A percentile compares a stretch with the other conserved stretches of the same genome.
Conservation (phyloP, 2,797 vertebrate species). For the Babyrousa celebensis region DNA sequence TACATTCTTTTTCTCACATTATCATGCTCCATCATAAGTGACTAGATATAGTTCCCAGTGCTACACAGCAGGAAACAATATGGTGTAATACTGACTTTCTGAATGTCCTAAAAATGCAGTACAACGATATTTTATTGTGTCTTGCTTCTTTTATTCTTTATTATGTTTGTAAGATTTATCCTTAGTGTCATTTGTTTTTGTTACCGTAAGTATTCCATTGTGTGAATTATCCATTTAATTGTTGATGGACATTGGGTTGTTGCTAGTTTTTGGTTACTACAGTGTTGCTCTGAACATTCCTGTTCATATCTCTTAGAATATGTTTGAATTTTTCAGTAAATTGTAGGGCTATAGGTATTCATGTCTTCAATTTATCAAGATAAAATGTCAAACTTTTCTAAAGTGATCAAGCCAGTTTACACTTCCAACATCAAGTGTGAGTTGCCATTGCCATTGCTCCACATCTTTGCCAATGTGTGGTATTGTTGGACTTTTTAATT, state of each 20-base stretch:
- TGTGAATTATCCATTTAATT: neutral
- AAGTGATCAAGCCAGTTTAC: neutral
- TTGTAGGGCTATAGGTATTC: neutral
- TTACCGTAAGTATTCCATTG: too few species aligned
- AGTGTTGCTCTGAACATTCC: neutral
- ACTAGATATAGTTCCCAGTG: too few species aligned
- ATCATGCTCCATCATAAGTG: too few species aligned
- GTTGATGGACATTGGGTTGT: neutral
- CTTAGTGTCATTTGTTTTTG: neutral
- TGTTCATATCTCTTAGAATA: neutral
- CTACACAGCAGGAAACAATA: neutral
- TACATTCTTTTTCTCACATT: too few species aligned
- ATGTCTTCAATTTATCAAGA: neutral
- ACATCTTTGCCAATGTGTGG: neutral
- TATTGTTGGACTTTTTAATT: neutral
- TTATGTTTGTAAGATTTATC: neutral
- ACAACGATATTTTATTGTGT: neutral
- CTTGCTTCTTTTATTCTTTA: neutral
- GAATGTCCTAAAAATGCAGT: neutral
- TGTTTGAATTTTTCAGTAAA: conserved; percentile 32
- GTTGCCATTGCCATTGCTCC: neutral
- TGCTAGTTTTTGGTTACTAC: neutral
- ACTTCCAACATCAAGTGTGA: neutral
- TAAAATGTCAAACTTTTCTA: neutral
- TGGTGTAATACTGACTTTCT: neutral